A percentile compares a stretch with the other conserved stretches of the same genome.
phyloP scores from a whole-genome alignment of 2,797 vertebrate species.

The Paguma larvata region DNA sequence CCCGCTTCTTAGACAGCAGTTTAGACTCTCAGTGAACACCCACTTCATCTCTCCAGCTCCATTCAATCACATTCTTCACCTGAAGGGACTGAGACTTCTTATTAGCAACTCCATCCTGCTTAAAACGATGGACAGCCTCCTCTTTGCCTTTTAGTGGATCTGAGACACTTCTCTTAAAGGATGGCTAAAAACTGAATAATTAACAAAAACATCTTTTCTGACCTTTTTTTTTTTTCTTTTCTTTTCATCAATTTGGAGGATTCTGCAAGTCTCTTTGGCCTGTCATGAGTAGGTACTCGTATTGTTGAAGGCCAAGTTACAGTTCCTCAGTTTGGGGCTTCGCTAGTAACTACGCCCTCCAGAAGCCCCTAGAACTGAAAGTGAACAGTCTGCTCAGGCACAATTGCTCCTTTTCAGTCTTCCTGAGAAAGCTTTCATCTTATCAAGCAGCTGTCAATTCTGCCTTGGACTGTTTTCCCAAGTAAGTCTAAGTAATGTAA shows the following conservation, averaged over 20 bases:
- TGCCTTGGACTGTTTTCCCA: background rate
- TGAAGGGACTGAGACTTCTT: constrained; percentile 44
- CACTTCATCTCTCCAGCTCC: background rate
- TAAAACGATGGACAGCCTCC: background rate
- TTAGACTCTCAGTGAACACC: background rate
- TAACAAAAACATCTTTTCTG: constrained; percentile 30
- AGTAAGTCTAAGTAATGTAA: background rate
- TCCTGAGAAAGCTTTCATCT: background rate
- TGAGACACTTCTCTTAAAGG: background rate
- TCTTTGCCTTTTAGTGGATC: background rate
- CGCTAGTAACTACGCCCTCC: background rate
- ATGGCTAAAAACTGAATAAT: constrained; percentile 25
- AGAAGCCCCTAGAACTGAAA: background rate
- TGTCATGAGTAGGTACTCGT: background rate
- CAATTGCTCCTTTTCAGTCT: background rate
- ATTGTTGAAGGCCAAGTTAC: background rate
- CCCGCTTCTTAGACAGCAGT: background rate
- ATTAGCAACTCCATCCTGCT: constrained; percentile 46
- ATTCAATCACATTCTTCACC: background rate
- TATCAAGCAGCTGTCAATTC: background rate
- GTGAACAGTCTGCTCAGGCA: background rate
- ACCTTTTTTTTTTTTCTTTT: background rate
- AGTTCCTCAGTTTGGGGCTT: background rate
- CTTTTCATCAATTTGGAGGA: background rate
- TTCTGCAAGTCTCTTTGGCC: background rate